A percentile compares a stretch with the other conserved stretches of the same genome.
Conservation (phyloP, 2,888 invertebrate genomes). For the Oscheius myriophilus region DNA sequence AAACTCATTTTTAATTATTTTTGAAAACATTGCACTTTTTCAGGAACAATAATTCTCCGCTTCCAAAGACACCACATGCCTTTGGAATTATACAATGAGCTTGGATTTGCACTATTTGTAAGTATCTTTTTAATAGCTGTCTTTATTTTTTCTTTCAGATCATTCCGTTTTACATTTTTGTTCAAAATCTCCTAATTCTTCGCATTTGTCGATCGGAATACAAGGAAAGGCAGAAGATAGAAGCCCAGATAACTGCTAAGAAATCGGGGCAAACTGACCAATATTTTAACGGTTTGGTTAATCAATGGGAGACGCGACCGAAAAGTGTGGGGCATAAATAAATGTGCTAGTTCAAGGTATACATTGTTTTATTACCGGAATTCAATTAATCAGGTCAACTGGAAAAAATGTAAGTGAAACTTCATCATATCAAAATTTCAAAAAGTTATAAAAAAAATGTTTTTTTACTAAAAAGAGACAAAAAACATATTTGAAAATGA, state of each 20-base stretch:
- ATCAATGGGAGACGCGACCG: constrained; percentile 8
- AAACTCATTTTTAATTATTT: too few species aligned
- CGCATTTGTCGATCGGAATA: constrained; percentile 2
- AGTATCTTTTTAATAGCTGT: not conserved
- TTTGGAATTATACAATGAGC: not conserved
- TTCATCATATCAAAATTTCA: too few species aligned
- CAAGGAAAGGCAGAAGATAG: not conserved
- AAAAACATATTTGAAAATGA: too few species aligned
- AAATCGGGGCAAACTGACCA: constrained; percentile 1
- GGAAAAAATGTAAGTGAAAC: too few species aligned
- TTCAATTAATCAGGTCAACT: too few species aligned
- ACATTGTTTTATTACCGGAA: too few species aligned
- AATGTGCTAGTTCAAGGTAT: not conserved
- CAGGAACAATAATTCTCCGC: constrained; percentile 16
- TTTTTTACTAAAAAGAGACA: too few species aligned
- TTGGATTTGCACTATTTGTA: constrained; percentile 18
- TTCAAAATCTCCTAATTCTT: constrained; percentile 10
- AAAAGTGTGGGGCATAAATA: not conserved
- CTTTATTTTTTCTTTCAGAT: constrained; percentile 13
- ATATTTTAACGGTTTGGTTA: constrained; percentile 15
- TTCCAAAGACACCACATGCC: not conserved
- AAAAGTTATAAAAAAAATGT: too few species aligned
- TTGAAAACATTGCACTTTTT: not conserved
- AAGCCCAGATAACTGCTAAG: not conserved
- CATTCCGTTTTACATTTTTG: constrained; percentile 13